These are phyloP conservation scores for Conger conger DNA, from an alignment of 2,113 vertebrate genomes.

Conservation along the genomic window DNA sequence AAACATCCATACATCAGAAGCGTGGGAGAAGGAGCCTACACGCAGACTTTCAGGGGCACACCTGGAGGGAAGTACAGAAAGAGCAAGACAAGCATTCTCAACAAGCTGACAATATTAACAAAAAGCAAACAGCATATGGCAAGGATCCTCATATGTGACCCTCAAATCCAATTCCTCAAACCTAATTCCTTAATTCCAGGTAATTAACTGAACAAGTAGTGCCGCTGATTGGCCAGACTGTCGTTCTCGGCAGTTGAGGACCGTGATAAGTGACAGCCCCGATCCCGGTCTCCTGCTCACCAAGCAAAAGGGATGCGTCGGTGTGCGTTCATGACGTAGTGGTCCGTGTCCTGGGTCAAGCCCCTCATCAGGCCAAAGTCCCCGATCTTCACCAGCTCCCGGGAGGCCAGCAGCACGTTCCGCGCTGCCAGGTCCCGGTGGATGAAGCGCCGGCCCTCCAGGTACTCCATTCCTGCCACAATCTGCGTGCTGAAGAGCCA, in stretches of 20 bases:
- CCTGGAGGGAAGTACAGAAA: conserved; percentile 57
- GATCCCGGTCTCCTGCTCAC: conserved; percentile 57
- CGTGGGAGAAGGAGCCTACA: conserved; percentile 79
- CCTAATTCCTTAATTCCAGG: too few relatives aligned
- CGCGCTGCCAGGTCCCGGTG: conserved; percentile 84
- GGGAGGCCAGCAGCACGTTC: conserved; percentile 77
- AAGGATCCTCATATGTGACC: too few relatives aligned
- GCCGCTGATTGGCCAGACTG: too few relatives aligned
- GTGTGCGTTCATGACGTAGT: conserved; percentile 83
- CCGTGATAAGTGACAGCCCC: too few relatives aligned
- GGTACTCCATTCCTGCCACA: conserved; percentile 80
- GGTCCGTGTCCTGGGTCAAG: conserved; percentile 66
- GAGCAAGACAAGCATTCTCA: background rate
- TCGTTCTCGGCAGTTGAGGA: too few relatives aligned
- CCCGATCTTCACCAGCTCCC: conserved; percentile 77
- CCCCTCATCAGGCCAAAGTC: conserved; percentile 86
- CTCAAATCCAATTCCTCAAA: too few relatives aligned
- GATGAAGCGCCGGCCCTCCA: conserved; percentile 77
- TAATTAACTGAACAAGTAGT: too few relatives aligned
- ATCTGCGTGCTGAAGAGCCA: conserved; percentile 82
- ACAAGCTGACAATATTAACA: background rate
- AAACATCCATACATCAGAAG: conserved; percentile 90
- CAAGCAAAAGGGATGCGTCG: conserved; percentile 84
- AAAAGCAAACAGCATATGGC: background rate
- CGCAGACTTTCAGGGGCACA: conserved; percentile 87